Base-by-base conservation (phyloP, 2,888 invertebrate genomes). In the Drosophila hamatofila region DNA sequence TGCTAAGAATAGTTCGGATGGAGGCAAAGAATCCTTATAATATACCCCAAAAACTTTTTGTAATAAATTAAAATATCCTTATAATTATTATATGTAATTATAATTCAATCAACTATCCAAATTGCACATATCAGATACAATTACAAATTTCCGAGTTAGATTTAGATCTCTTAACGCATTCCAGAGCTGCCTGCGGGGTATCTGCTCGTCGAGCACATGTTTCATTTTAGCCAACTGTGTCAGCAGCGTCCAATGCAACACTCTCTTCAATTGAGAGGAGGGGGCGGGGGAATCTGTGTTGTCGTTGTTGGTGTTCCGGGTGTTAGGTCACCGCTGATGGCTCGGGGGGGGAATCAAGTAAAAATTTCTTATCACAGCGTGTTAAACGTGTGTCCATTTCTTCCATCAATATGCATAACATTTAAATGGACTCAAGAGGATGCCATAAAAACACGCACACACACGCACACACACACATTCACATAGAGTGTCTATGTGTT, bases 361-460 rank as follows among this genome's bases (percentile, higher is more conserved):
- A 33, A 37, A 18, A 33, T 23, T 25, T 46, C 75, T 75, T 75
- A 75, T 70, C 77, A 48, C 30, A 51, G 39, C 52, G 23, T 56
- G 64, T 52, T 41, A 46, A 18, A 54, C 48, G 51, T 55, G 48
- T 60, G 73, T 58, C 33, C 69, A 62, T 57, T 60, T 52, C 39
- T 44, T 30, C 55, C 18, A 69, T 63, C 63, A 58, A 73, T 57
- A 41, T 39, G 27, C 55, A 54, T 54, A 54, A 33, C 44, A 59
- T 44, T 62, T 41, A 30, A 49, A 46, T 37, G 44, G 56, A 44
- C 65, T 66, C 62, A 72, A 77, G 78, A 81, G 72, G 62, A 60
- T 75, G 75, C 59, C 61, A 65, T 51, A 54, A 56, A 56, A 12
- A 55, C 48, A 37, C 48, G 21, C 42, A 55, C 30, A 39, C 33